Percentiles rank a stretch among this genome's conserved stretches.
Conservation (phyloP, 2,888 invertebrate species). For the Scaptomyza parva region DNA sequence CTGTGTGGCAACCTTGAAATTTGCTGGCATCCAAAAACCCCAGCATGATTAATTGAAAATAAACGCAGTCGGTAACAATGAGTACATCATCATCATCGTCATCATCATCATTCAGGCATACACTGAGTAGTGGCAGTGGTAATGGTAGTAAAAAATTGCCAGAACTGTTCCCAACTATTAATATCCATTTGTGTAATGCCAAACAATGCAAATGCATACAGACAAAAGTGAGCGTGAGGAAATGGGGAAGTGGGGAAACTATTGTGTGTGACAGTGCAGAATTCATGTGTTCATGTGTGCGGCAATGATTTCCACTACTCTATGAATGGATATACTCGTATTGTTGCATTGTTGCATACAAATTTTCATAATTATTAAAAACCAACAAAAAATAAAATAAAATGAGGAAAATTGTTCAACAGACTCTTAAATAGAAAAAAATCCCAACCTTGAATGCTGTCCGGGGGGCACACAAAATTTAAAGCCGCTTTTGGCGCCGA, state of each 20-base stretch:
- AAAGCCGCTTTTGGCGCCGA: conserved; percentile 29
- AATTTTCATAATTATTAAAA: conserved; percentile 67
- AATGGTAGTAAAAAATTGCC: conserved; percentile 15
- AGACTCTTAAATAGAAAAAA: conserved; percentile 36
- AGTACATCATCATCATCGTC: conserved; percentile 49
- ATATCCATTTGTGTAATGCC: conserved; percentile 72
- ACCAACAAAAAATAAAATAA: background rate
- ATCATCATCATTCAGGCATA: conserved; percentile 38
- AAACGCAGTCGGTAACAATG: conserved; percentile 53
- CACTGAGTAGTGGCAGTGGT: background rate
- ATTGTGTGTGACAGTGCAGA: conserved; percentile 36
- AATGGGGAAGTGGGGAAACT: conserved; percentile 61
- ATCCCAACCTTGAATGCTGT: conserved; percentile 42
- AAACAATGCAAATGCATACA: conserved; percentile 71
- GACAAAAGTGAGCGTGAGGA: background rate
- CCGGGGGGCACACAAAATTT: conserved; percentile 16
- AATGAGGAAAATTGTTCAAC: conserved; percentile 10
- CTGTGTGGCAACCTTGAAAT: conserved; percentile 58
- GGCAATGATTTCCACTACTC: conserved; percentile 53
- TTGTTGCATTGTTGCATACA: conserved; percentile 56
- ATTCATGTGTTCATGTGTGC: conserved; percentile 45
- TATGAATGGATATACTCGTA: conserved; percentile 32
- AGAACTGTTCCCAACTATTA: conserved; percentile 63
- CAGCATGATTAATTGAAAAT: conserved; percentile 73
- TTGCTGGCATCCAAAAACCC: conserved; percentile 19